These are phyloP conservation scores for Procambarus clarkii DNA, from an alignment of 1,140 invertebrate species.

Conservation along the genomic window DNA sequence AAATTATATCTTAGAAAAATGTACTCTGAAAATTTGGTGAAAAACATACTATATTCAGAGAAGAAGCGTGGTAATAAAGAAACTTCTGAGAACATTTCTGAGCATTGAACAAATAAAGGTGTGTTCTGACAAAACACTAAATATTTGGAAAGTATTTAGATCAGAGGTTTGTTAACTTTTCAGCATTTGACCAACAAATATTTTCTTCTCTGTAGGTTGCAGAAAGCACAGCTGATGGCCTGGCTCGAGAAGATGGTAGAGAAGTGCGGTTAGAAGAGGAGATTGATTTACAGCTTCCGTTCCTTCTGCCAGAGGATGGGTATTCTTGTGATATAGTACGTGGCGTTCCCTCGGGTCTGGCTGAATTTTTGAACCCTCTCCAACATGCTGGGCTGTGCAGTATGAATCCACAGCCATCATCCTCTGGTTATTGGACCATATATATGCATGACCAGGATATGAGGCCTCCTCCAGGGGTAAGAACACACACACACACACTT, in stretches of 20 bases:
- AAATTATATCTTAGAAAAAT: too few species aligned
- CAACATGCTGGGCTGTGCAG: conserved; percentile 91
- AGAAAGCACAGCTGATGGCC: conserved; percentile 93
- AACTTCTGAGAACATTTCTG: too few species aligned
- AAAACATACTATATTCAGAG: too few species aligned
- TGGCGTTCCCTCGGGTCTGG: conserved; percentile 90
- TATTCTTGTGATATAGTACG: conserved; percentile 97
- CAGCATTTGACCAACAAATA: background rate
- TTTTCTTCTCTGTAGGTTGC: conserved; percentile 80
- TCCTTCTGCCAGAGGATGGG: conserved; percentile 96
- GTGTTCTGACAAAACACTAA: too few species aligned
- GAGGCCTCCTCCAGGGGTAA: conserved; percentile 64
- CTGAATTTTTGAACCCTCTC: conserved; percentile 93
- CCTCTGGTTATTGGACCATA: conserved; percentile 95
- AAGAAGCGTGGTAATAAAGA: too few species aligned
- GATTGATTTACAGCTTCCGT: conserved; percentile 89
- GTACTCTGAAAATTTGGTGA: too few species aligned
- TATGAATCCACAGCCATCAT: conserved; percentile 91
- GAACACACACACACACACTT: conserved; percentile 5
- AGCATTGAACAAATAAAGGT: too few species aligned
- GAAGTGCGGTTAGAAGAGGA: conserved; percentile 88
- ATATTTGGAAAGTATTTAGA: too few species aligned
- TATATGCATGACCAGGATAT: conserved; percentile 82
- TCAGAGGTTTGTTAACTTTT: too few species aligned
- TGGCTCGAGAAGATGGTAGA: conserved; percentile 91